These are phyloP conservation scores for Chaunax sp. DNA, from an alignment of 2,797 vertebrate genomes.

Conservation along the genomic window DNA sequence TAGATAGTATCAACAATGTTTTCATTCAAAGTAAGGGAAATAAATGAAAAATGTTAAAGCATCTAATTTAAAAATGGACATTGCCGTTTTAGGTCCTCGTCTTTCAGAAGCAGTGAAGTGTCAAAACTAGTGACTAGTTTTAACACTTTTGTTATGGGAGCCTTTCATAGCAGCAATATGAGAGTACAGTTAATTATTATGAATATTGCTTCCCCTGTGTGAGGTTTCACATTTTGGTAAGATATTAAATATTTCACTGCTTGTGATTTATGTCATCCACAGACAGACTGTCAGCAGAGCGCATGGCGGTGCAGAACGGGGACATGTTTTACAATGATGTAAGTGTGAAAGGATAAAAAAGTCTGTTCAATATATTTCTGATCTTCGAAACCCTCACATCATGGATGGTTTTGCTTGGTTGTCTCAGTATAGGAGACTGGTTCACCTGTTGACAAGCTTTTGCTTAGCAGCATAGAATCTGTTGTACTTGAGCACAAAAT, in stretches of 20 bases:
- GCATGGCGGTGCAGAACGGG: not conserved
- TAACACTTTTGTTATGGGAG: conserved; percentile 72
- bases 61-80: conserved; percentile 22
- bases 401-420: not conserved
- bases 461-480: not conserved
- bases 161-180: conserved; percentile 42
- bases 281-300: not conserved
- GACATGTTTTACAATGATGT: not conserved
- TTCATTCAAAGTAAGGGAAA: not conserved
- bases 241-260: not conserved
- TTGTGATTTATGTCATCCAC: not conserved
- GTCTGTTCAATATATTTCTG: not conserved
- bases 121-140: conserved; percentile 63
- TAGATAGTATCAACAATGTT: too few species aligned
- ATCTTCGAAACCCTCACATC: not conserved
- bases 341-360: not conserved
- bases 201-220: conserved; percentile 9
- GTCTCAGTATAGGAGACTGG: not conserved
- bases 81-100: conserved; percentile 30
- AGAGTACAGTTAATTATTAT: conserved; percentile 26
- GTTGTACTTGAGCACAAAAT: not conserved
- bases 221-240: conserved; percentile 6
- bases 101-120: conserved; percentile 65
- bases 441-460: not conserved
- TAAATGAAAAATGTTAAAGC: conserved; percentile 17